These are phyloP conservation scores for Hypanus sabinus DNA, from an alignment of 2,113 vertebrate species.

Conservation along the genomic window DNA sequence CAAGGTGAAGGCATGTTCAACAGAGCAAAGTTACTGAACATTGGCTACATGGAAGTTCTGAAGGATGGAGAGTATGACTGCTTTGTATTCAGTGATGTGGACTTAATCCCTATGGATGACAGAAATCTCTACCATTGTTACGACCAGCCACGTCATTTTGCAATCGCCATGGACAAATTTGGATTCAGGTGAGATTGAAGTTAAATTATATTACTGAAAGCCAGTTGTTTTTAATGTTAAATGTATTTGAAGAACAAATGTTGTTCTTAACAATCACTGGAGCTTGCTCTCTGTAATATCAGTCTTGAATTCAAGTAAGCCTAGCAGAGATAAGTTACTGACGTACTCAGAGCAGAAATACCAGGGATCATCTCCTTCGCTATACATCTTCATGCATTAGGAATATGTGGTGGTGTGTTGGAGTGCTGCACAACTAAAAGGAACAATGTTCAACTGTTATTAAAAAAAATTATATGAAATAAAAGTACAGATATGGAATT, in stretches of 20 bases:
- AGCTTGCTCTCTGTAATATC: neutral
- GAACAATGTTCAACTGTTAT: too few species aligned
- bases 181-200: slow-evolving; percentile 36
- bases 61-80: slow-evolving; percentile 87
- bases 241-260: neutral
- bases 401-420: too few species aligned
- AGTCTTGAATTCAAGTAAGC: neutral
- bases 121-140: slow-evolving; percentile 96
- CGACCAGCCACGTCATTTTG: slow-evolving; percentile 91
- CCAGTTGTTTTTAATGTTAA: neutral
- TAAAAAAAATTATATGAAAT: too few species aligned
- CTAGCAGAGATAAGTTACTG: neutral
- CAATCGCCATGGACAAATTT: slow-evolving; percentile 79
- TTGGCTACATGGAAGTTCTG: slow-evolving; percentile 85
- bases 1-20: slow-evolving; percentile 93
- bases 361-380: too few species aligned
- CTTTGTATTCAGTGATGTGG: slow-evolving; percentile 97
- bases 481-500: too few species aligned
- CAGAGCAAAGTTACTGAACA: slow-evolving; percentile 87
- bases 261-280: neutral
- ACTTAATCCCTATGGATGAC: slow-evolving; percentile 98
- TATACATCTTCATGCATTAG: too few species aligned
- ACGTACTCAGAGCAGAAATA: neutral
- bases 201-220: neutral
- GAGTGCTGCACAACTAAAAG: too few species aligned